Percentiles rank a stretch among this genome's conserved stretches.
Conservation (phyloP, 1,140 invertebrate species). For the Alviniconcha marisindica region DNA sequence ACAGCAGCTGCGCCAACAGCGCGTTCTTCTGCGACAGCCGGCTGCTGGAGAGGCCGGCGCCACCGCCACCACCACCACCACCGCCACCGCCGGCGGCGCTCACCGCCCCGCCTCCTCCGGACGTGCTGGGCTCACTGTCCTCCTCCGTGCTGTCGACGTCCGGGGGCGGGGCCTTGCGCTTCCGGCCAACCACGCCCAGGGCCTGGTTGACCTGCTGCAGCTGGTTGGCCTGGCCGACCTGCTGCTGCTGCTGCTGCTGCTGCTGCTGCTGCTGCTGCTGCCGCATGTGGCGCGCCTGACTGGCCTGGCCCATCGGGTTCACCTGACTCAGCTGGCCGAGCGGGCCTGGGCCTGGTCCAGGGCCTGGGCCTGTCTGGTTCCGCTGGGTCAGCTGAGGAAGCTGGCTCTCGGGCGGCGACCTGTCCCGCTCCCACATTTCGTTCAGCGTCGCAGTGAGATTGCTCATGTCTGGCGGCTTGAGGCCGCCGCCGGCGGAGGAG, state of each 20-base stretch:
- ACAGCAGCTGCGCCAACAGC: constrained; percentile 89
- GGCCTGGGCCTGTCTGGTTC: background rate
- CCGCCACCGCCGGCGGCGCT: too few species aligned
- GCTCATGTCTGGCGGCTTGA: background rate
- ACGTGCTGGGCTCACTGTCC: constrained; percentile 57
- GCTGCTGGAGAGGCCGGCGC: constrained; percentile 40
- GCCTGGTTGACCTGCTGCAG: constrained; percentile 22
- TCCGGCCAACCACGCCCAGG: too few species aligned
- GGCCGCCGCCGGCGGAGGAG: background rate
- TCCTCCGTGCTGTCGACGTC: constrained; percentile 66
- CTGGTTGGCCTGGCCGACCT: background rate
- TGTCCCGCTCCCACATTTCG: constrained; percentile 39
- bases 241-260: background rate
- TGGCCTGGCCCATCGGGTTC: background rate
- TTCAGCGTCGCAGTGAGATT: constrained; percentile 32
- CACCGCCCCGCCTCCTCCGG: constrained; percentile 21
- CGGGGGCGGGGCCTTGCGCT: constrained; percentile 59
- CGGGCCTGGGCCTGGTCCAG: constrained; percentile 28
- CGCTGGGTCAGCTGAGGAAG: too few species aligned
- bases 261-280: too few species aligned
- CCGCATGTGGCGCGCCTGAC: background rate
- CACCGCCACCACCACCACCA: background rate
- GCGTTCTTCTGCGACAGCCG: constrained; percentile 86
- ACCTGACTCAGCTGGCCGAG: constrained; percentile 13
- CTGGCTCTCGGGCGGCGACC: background rate